These are phyloP conservation scores for Podiceps cristatus DNA, from an alignment of 2,113 vertebrate genomes.

Conservation along the genomic window DNA sequence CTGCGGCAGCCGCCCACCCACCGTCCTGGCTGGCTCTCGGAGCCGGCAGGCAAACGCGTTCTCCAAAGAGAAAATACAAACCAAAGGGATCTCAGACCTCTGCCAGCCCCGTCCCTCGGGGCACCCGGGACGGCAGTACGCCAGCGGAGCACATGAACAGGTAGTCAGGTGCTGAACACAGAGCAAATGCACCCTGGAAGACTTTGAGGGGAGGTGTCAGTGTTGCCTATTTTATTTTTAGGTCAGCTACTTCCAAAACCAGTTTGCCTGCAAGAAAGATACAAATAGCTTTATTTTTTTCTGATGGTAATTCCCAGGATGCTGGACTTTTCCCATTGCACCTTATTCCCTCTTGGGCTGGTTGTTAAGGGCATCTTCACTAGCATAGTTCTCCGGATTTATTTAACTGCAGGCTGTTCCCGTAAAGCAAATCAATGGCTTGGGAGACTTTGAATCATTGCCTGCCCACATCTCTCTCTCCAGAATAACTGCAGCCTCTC, in stretches of 20 bases:
- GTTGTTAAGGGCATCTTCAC: not conserved
- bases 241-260: not conserved
- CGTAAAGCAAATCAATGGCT: not conserved
- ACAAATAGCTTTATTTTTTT: not conserved
- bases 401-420: not conserved
- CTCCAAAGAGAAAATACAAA: not conserved
- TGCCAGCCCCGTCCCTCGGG: not conserved
- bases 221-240: not conserved
- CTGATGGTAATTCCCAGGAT: not conserved
- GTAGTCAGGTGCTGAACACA: not conserved
- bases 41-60: not conserved
- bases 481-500: not conserved
- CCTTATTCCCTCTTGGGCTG: not conserved
- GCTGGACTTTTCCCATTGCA: not conserved
- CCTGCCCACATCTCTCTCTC: not conserved
- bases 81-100: fast-evolving
- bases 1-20: fast-evolving
- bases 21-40: fast-evolving
- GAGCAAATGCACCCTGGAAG: not conserved
- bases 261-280: not conserved
- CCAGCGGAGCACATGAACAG: fast-evolving
- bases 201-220: not conserved
- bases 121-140: fast-evolving
- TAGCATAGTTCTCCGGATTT: not conserved
- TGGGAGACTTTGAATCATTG: not conserved